Base-by-base conservation (phyloP, 2,888 invertebrate genomes). In the Rhagium mordax region DNA sequence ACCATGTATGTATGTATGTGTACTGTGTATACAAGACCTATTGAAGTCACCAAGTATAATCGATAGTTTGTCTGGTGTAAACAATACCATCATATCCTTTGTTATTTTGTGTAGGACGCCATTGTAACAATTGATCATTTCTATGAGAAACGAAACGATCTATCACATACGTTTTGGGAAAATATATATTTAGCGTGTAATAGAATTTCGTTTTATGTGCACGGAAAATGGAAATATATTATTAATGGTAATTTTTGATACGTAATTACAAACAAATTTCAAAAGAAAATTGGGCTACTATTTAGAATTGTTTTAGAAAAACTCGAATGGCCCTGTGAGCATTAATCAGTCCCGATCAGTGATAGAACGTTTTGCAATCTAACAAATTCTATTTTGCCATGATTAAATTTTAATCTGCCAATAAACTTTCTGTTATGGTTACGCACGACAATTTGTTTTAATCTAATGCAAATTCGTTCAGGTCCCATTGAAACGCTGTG, bases 391-490 rank as follows among this genome's bases (percentile, higher is more conserved):
- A 55, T 65, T 65, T 51, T 8, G 65, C 33, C 20, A 65, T 53
- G 16, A 65, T 65, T 53, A 65, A 53, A 18, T 65, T 53, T 53
- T 67, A 57, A 67, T 51, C 55, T 29, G 27, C 27, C 51, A 21
- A 41, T 67, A 29, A 20, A 24, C 16, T 21, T 67, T 24, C 13
- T 15, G 21, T 33, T 33, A 57, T 13, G 20, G 16, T 10, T 47
- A 55, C 16, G 57, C 20, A 57, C 24, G 57, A 67, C 57, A 47
- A 67, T 67, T 55, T 67, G 47, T 67, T 67, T 67, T 67, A 67
- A 67, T 67, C 47, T 24, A 57, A 67, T 67, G 57, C 24, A 67
- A 57, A 67, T 57, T 55, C 51, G 47, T 16, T 24, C 18, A 47
- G 15, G 1, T n/a, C n/a, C 10, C 57, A 47, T n/a, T 57, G 57